phyloP scores from a whole-genome alignment of 2,888 invertebrate species.

The Trachelus troglodyta region DNA sequence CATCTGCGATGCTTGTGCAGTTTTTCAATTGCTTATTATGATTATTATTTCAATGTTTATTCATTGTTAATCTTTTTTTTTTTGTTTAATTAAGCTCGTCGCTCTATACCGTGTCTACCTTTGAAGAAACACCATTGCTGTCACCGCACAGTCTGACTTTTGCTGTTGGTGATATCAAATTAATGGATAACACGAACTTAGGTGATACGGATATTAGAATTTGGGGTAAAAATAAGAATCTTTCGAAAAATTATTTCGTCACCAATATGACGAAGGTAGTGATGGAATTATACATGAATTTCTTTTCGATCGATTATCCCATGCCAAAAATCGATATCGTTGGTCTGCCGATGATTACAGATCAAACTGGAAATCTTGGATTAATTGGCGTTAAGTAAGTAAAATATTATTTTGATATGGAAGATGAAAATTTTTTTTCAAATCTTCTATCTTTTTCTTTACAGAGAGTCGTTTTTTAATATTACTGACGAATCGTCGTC shows the following conservation, averaged over 20 bases:
- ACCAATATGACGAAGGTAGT: neutral
- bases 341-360: conserved; percentile 37
- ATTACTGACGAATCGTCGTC: conserved; percentile 36
- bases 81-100: neutral
- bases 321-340: conserved; percentile 51
- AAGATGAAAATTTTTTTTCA: neutral
- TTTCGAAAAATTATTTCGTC: neutral
- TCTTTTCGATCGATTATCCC: conserved; percentile 28
- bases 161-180: conserved; percentile 47
- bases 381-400: conserved; percentile 48
- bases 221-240: neutral
- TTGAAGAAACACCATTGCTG: conserved; percentile 63
- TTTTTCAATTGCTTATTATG: neutral
- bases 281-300: neutral
- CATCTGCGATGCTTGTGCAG: neutral
- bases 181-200: conserved; percentile 11
- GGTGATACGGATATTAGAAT: neutral
- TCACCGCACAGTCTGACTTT: conserved; percentile 72
- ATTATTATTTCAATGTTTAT: conserved; percentile 7
- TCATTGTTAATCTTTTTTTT: neutral
- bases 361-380: conserved; percentile 43
- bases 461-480: conserved; percentile 48
- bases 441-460: neutral
- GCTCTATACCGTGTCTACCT: conserved; percentile 20
- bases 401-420: neutral